Percentiles rank a stretch among this genome's conserved stretches.
Evolutionary conservation across 2,113 vertebrate species (phyloP).

Genomic region (Ciconia stormi): DNA sequence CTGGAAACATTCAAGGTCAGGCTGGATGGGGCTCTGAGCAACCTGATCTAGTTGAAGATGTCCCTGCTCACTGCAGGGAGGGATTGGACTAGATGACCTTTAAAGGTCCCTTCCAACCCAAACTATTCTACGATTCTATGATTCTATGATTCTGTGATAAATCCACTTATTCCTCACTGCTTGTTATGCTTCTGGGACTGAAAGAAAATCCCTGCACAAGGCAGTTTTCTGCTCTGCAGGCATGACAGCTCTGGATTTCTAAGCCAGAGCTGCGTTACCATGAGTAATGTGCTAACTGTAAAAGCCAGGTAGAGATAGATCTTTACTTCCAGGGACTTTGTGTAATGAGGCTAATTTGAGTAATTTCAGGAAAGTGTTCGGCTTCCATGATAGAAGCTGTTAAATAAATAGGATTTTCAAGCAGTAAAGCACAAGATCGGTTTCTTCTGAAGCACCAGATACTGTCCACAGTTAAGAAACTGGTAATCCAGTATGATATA

Average conservation of each 20-base stretch:
- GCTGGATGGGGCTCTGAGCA: no score
- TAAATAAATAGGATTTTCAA: background rate
- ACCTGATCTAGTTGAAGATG: no score
- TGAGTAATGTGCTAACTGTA: background rate
- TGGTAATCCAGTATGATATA: background rate
- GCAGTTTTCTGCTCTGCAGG: background rate
- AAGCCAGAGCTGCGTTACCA: background rate
- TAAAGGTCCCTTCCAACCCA: background rate
- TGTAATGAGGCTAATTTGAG: background rate
- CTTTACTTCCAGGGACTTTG: background rate
- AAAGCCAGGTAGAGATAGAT: background rate
- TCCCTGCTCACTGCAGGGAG: no score
- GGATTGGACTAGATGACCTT: background rate
- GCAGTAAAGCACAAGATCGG: background rate
- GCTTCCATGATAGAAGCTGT: background rate
- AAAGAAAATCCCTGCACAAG: background rate
- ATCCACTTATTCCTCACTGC: background rate
- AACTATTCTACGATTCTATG: background rate
- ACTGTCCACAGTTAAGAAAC: background rate
- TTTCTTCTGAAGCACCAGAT: background rate
- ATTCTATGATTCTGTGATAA: background rate
- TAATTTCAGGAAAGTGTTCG: background rate
- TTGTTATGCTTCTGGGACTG: background rate
- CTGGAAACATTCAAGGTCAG: no score
- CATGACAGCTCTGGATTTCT: background rate